These are phyloP conservation scores for Epizoanthus fatuus DNA, from an alignment of 92 coral and sea anemone genomes.

Conservation along the genomic window DNA sequence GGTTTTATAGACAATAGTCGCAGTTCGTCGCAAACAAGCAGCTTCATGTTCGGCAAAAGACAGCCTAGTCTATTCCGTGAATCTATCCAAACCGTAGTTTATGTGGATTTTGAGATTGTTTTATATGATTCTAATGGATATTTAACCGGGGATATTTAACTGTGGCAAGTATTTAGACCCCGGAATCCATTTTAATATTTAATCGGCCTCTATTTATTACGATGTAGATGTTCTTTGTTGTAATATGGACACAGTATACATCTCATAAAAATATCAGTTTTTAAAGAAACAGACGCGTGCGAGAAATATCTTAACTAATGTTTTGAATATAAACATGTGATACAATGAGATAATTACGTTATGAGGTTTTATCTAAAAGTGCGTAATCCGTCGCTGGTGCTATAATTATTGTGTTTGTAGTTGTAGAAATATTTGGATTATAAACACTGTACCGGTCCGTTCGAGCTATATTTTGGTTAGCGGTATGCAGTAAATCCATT, in stretches of 20 bases:
- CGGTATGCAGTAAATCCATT: too few relatives aligned
- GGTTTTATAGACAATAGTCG: not conserved
- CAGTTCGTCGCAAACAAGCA: not conserved
- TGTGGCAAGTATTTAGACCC: too few relatives aligned
- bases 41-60: not conserved
- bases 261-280: not conserved
- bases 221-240: not conserved
- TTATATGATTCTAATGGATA: too few relatives aligned
- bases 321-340: conserved; percentile 13
- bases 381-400: not conserved
- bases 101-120: too few relatives aligned
- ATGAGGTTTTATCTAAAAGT: too few relatives aligned
- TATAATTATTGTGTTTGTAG: conserved; percentile 9
- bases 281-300: not conserved
- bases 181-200: not conserved
- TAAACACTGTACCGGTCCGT: too few relatives aligned
- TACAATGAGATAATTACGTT: not conserved
- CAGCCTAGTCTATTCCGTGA: not conserved
- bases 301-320: not conserved
- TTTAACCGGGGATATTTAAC: too few relatives aligned
- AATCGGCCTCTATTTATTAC: not conserved
- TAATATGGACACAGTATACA: not conserved
- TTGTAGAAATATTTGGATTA: not conserved
- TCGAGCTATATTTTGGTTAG: not conserved
- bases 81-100: not conserved